These are phyloP conservation scores for Eupithecia subumbrata DNA, from an alignment of 2,888 invertebrate genomes.

Conservation along the genomic window DNA sequence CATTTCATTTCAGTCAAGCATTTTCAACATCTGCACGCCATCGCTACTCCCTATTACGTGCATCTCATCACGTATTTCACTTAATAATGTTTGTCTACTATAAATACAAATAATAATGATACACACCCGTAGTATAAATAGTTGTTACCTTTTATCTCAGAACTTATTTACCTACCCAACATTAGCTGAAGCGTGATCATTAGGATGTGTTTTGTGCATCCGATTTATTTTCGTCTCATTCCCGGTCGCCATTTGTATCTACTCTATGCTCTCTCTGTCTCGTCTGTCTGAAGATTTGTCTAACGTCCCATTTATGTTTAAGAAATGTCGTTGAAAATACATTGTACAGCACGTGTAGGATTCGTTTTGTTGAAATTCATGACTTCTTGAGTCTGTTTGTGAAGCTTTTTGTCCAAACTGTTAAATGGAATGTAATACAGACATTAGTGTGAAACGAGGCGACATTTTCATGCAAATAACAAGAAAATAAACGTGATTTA, in stretches of 20 bases:
- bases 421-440: conserved; percentile 21
- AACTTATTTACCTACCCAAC: conserved; percentile 40
- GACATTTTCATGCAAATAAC: conserved; percentile 23
- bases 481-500: conserved; percentile 24
- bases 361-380: background rate
- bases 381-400: conserved; percentile 5
- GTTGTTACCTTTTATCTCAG: conserved; percentile 21
- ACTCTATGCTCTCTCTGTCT: conserved; percentile 32
- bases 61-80: conserved; percentile 3
- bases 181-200: conserved; percentile 36
- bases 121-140: conserved; percentile 21
- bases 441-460: conserved; percentile 8
- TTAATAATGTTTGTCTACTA: conserved; percentile 18
- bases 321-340: conserved; percentile 21
- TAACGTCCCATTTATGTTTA: conserved; percentile 17
- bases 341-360: background rate
- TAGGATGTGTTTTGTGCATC: conserved; percentile 41
- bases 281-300: conserved; percentile 21
- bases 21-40: background rate
- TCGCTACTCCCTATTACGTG: conserved; percentile 8
- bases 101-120: conserved; percentile 26
- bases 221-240: conserved; percentile 67
- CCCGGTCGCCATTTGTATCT: conserved; percentile 54
- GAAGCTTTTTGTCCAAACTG: conserved; percentile 19
- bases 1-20: background rate